Base-by-base conservation (phyloP, 2,113 vertebrate species). In the Oceanodroma tethys region DNA sequence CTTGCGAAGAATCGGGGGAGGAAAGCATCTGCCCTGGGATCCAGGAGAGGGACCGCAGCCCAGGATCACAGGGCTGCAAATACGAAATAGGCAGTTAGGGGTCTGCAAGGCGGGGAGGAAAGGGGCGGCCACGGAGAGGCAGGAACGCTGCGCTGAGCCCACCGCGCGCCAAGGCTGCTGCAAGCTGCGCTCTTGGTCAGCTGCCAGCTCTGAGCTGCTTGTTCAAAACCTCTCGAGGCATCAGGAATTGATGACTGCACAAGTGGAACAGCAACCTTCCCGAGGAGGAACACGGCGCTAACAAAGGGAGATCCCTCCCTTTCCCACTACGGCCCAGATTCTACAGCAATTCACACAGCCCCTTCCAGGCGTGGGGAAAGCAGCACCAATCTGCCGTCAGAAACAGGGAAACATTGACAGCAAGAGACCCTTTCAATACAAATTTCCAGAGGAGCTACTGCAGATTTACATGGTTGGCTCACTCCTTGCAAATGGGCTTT, bases 201-300 rank as follows among this genome's bases (percentile, higher is more conserved):
- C 66, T 29, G 43, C 43, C 73, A 80, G 82, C 45, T 48, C 60
- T 1, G 21, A 60, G 80, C 22, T 1, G 6, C 66, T 60, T 23
- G 29, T 9, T 23, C 53, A 52, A 55, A 60, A 34, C 40, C 53
- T 74, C 67, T 55, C 1, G 7, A 67, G 53, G 52, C 30, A 67
- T 11, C 26, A 27, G 53, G 47, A 67, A 48, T 1, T 16, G 60
- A 55, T 2, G 5, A 47, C 47, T 19, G 67, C 67, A 25, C 56
- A 21, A 70, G 16, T 1, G 4, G n/a, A 76, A 43, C 29, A 60
- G 43, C 43, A 60, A 12, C 65, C 27, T 56, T 43, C 53, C 63
- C 2, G 2, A 92, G 42, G n/a, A 22, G 2, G 72, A 80, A 43
- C 47, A 58, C 0, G 0, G 50, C 3, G 1, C 52, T 32, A 45